Percentiles rank a stretch among this genome's conserved stretches.
These are phyloP conservation scores for Drosophila tani DNA, from an alignment of 1,140 invertebrate species.

Conservation along the genomic window DNA sequence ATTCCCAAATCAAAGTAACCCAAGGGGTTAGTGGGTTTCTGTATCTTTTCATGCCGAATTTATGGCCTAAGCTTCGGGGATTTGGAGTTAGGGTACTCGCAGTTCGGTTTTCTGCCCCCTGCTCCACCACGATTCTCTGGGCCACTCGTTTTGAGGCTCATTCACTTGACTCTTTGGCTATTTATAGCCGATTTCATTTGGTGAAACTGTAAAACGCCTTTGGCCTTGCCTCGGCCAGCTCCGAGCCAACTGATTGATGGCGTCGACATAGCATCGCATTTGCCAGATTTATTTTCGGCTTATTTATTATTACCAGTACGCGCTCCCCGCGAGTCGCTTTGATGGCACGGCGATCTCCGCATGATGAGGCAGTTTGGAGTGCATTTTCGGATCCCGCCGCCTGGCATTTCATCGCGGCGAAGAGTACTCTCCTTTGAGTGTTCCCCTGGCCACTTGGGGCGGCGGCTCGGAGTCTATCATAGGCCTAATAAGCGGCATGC, in stretches of 20 bases:
- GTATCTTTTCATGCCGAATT: background rate
- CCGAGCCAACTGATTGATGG: slow-evolving; percentile 68
- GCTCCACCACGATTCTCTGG: slow-evolving; percentile 22
- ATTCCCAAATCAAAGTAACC: background rate
- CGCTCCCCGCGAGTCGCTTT: slow-evolving; percentile 53
- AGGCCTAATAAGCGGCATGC: slow-evolving; percentile 78
- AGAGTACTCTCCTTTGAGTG: slow-evolving; percentile 4
- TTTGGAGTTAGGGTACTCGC: background rate
- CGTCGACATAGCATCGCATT: slow-evolving; percentile 69
- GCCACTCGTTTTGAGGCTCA: slow-evolving; percentile 53
- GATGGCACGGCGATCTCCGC: slow-evolving; percentile 52
- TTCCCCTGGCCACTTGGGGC: slow-evolving; percentile 10
- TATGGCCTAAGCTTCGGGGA: too few species aligned
- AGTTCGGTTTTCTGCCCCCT: background rate
- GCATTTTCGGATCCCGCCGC: slow-evolving; percentile 63
- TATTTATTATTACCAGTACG: slow-evolving; percentile 60
- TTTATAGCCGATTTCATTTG: slow-evolving; percentile 70
- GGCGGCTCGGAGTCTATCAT: slow-evolving; percentile 52
- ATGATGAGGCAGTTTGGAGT: slow-evolving; percentile 75
- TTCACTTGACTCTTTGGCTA: slow-evolving; percentile 76
- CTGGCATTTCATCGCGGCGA: slow-evolving; percentile 42
- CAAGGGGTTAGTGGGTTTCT: background rate
- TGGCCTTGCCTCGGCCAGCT: slow-evolving; percentile 52
- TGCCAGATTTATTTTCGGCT: slow-evolving; percentile 80
- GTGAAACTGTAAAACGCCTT: slow-evolving; percentile 79